Conservation (phyloP, 2,797 vertebrate genomes). For the Neosilurus mollespiculum region DNA sequence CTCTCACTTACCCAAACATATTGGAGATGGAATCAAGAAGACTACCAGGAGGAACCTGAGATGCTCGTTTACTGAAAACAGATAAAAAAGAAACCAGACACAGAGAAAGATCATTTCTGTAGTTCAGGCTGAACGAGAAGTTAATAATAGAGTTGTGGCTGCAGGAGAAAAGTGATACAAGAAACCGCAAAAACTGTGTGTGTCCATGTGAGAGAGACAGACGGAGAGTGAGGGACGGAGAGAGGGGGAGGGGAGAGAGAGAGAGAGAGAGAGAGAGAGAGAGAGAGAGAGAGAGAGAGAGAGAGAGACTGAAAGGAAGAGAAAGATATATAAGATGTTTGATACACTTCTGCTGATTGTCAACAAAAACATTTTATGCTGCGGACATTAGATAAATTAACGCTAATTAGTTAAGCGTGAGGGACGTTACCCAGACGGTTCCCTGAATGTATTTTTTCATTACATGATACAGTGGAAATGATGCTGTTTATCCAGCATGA, state of each 20-base stretch:
- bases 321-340: too few relatives aligned
- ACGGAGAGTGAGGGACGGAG: neutral
- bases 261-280: neutral
- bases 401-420: too few relatives aligned
- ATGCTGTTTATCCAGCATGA: too few relatives aligned
- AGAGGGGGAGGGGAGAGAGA: neutral
- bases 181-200: neutral
- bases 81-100: neutral
- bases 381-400: too few relatives aligned
- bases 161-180: neutral
- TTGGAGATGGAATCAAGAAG: conserved; percentile 97
- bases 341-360: too few relatives aligned
- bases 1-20: conserved; percentile 87
- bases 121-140: neutral
- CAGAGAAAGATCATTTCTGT: neutral
- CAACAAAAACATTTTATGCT: too few relatives aligned
- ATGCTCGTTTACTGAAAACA: conserved; percentile 81
- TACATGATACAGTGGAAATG: too few relatives aligned
- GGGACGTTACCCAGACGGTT: too few relatives aligned
- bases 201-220: too few relatives aligned
- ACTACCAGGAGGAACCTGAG: conserved; percentile 84
- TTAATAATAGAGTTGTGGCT: too few relatives aligned
- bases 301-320: neutral
- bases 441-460: too few relatives aligned
- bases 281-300: neutral